Base-by-base conservation (phyloP, 2,888 invertebrate species). In the Drosophila birchii region DNA sequence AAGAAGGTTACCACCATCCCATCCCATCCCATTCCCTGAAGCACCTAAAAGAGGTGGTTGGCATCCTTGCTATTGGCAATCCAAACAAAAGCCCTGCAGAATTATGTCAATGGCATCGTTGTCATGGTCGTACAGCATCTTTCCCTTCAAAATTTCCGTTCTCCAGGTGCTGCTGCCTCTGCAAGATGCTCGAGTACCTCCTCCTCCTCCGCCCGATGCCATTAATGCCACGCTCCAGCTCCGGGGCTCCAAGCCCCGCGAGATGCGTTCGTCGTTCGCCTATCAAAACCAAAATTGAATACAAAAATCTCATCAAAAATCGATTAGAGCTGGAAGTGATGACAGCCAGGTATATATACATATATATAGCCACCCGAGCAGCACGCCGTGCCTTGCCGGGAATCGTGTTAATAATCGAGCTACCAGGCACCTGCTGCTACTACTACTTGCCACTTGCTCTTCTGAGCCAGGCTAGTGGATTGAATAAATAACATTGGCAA, bases 271-370 rank as follows among this genome's bases (percentile, higher is more conserved):
- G 32, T 47, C 64, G 66, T 72, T 60, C 18, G 75, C 84, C 86
- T 72, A 83, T 86, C 79, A 84, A 76, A 83, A 75, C 79, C 87
- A 75, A 85, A 87, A 80, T 85, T 87, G 86, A 87, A 87, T 85
- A 78, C 77, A 82, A 84, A 87, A 85, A 85, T 85, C 85, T 85
- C 85, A 85, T 85, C 88, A 85, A 82, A 85, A 85, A 85, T 85
- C 85, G 85, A 85, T 85, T 85, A 87, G 86, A 82, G 82, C 53
- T 54, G 57, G 5, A 51, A 32, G 43, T 43, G 54, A 55, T 43
- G 49, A 39, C 32, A n/a, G 32, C 12, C 14, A 41, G 39, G 41
- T 23, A 61, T 68, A 18, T 41, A 18, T 43, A 12, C 12, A 12
- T 57, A 62, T 75, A 72, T 64, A 49, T 44, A 12, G 23, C 23